Percentiles rank a stretch among this genome's conserved stretches.
Evolutionary conservation across 2,888 invertebrate species (phyloP).

Genomic region (Ochropacha duplaris): DNA sequence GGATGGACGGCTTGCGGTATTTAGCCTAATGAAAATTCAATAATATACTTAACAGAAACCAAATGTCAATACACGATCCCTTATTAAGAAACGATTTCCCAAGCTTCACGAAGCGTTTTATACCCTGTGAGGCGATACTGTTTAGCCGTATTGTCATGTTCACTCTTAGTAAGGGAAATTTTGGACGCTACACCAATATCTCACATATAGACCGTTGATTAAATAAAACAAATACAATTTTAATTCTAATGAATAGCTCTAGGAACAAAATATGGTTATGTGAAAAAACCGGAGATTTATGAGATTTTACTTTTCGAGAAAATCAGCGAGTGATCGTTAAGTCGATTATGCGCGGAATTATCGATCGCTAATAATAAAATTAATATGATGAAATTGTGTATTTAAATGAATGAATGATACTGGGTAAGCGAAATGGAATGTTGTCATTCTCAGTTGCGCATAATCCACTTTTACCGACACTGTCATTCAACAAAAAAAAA

Average conservation of each 20-base stretch:
- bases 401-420: neutral
- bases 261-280: constrained; percentile 43
- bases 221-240: constrained; percentile 14
- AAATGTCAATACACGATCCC: constrained; percentile 20
- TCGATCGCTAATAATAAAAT: neutral
- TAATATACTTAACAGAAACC: constrained; percentile 7
- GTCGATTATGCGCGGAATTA: neutral
- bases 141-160: constrained; percentile 47
- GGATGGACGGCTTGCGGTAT: no score
- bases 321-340: constrained; percentile 3
- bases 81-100: constrained; percentile 38
- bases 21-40: no score
- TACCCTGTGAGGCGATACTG: constrained; percentile 59
- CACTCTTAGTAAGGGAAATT: constrained; percentile 38
- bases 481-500: neutral
- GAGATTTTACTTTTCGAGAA: constrained; percentile 28
- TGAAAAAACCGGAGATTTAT: constrained; percentile 24
- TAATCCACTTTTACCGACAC: neutral
- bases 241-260: constrained; percentile 34
- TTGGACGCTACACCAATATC: constrained; percentile 41
- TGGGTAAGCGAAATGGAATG: constrained; percentile 3
- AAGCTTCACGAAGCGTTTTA: constrained; percentile 19
- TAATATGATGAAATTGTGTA: neutral
- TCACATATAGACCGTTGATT: constrained; percentile 41
- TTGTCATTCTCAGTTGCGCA: neutral